Percentiles rank a stretch among this genome's conserved stretches.
phyloP scores from a whole-genome alignment of 2,888 invertebrate genomes.

The Acronicta alni region DNA sequence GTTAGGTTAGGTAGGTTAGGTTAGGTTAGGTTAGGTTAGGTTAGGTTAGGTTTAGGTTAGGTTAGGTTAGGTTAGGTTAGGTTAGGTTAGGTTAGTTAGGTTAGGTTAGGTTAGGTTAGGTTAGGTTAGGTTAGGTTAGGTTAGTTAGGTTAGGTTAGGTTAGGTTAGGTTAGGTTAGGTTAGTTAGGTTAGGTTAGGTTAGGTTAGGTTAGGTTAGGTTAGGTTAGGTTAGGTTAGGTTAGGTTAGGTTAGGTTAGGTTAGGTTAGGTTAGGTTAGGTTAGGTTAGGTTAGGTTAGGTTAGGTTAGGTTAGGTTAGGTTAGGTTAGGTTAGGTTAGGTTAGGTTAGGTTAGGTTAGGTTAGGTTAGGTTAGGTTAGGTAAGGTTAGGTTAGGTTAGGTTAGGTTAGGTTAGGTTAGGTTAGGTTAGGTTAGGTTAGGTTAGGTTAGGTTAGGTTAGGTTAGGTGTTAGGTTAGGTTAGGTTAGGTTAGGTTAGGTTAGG shows the following conservation, averaged over 20 bases:
- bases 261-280: slow-evolving; percentile 22
- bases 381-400: slow-evolving; percentile 42
- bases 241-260: slow-evolving; percentile 12
- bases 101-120: slow-evolving; percentile 54
- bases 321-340: slow-evolving; percentile 28
- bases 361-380: slow-evolving; percentile 41
- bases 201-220: slow-evolving; percentile 32
- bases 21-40: slow-evolving; percentile 32
- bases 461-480: slow-evolving; percentile 48
- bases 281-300: slow-evolving; percentile 28
- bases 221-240: slow-evolving; percentile 24
- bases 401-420: slow-evolving; percentile 42
- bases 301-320: slow-evolving; percentile 34
- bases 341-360: slow-evolving; percentile 32
- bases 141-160: slow-evolving; percentile 44
- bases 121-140: slow-evolving; percentile 50
- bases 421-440: slow-evolving; percentile 47
- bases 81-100: slow-evolving; percentile 51
- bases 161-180: slow-evolving; percentile 42
- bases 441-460: slow-evolving; percentile 14
- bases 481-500: slow-evolving; percentile 31
- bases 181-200: slow-evolving; percentile 35
- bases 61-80: slow-evolving; percentile 47
- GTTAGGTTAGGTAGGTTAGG: too few relatives aligned
- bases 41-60: slow-evolving; percentile 39